Percentiles rank a stretch among this genome's conserved stretches.
Evolutionary conservation across 53 echinoderm and acorn worm species (phyloP).

Genomic region (Stichopus horrens): DNA sequence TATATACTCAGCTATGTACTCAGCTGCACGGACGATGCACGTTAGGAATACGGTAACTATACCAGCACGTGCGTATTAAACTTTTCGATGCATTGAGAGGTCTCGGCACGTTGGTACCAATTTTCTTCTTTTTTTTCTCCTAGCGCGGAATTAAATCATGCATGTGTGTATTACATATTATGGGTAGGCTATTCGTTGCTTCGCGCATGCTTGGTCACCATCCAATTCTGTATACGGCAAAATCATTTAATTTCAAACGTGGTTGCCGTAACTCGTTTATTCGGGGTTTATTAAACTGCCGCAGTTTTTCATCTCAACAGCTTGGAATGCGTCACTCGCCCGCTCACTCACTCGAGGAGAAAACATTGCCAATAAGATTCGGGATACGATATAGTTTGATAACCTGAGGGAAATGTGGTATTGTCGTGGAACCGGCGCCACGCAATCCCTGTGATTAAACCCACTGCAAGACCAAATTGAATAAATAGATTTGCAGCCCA

Average conservation of each 20-base stretch:
- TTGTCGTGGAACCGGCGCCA: constrained; percentile 37
- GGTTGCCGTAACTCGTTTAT: constrained; percentile 39
- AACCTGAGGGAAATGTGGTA: constrained; percentile 36
- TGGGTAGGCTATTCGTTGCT: neutral
- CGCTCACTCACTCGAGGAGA: neutral
- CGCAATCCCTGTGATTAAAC: constrained; percentile 24
- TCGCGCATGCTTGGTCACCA: neutral
- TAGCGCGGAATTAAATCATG: neutral
- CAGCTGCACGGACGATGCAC: too few relatives aligned
- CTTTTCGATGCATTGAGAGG: too few relatives aligned
- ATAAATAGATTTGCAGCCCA: constrained; percentile 34
- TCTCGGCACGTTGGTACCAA: neutral
- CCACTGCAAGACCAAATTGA: constrained; percentile 28
- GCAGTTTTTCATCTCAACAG: constrained; percentile 7
- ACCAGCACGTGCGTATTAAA: too few relatives aligned
- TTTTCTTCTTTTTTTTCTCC: neutral
- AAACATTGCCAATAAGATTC: neutral
- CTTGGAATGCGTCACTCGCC: constrained; percentile 24
- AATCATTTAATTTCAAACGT: constrained; percentile 3
- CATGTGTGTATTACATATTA: neutral
- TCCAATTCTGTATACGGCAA: neutral
- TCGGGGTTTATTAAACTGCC: constrained; percentile 28
- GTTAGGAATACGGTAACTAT: too few relatives aligned
- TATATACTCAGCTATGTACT: too few relatives aligned
- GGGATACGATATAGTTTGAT: constrained; percentile 21